These are phyloP conservation scores for Tetranychus truncatus DNA, from an alignment of 2,888 invertebrate species.

Conservation along the genomic window DNA sequence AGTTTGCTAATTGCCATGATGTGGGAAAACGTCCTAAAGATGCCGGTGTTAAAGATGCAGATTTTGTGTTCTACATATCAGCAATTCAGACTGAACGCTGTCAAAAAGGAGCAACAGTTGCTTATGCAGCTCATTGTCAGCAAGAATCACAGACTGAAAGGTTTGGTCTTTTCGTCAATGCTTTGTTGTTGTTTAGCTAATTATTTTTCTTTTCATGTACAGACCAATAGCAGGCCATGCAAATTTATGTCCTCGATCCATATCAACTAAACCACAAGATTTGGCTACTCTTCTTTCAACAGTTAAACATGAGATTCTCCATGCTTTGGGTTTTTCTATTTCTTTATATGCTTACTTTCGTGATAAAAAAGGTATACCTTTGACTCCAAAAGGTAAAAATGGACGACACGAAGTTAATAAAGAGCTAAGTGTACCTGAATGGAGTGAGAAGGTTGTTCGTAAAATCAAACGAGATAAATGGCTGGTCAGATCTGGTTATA, in stretches of 20 bases:
- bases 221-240: conserved; percentile 97
- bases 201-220: conserved; percentile 26
- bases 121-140: conserved; percentile 96
- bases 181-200: conserved; percentile 8
- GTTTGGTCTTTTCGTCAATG: conserved; percentile 33
- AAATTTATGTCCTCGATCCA: conserved; percentile 84
- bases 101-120: conserved; percentile 65
- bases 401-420: conserved; percentile 75
- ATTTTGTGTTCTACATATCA: conserved; percentile 91
- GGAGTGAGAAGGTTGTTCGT: conserved; percentile 72
- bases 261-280: conserved; percentile 76
- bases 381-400: conserved; percentile 61
- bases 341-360: conserved; percentile 70
- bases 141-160: conserved; percentile 78
- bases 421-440: conserved; percentile 61
- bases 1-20: conserved; percentile 52
- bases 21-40: conserved; percentile 38
- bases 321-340: conserved; percentile 46
- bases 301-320: conserved; percentile 93
- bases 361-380: conserved; percentile 67
- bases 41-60: conserved; percentile 55
- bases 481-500: conserved; percentile 57
- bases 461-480: conserved; percentile 50
- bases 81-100: conserved; percentile 85
- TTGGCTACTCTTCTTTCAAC: conserved; percentile 77